Conservation (phyloP, 2,888 invertebrate species). For the Resseliella maxima region DNA sequence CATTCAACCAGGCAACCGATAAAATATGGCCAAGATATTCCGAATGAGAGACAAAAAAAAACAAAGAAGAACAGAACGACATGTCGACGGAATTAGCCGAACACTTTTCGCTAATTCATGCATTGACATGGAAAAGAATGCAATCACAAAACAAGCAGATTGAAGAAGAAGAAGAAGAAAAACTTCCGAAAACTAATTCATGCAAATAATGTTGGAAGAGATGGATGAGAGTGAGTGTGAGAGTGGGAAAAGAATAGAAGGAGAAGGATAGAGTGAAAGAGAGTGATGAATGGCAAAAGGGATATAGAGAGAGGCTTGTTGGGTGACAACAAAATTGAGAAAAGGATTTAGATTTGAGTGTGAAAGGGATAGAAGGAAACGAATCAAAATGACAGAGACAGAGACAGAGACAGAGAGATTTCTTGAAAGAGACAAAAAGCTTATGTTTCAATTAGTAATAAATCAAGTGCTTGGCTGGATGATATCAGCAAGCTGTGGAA, state of each 20-base stretch:
- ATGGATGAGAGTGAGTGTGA: neutral
- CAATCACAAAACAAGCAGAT: no score
- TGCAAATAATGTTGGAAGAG: neutral
- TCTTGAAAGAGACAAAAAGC: neutral
- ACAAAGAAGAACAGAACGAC: neutral
- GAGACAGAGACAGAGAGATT: neutral
- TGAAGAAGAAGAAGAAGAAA: neutral
- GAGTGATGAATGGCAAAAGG: no score
- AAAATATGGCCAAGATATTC: conserved; percentile 40
- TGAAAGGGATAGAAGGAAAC: no score
- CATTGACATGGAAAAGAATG: neutral
- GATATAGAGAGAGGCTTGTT: no score
- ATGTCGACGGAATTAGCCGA: neutral
- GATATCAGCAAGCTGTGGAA: conserved; percentile 13
- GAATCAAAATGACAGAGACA: neutral
- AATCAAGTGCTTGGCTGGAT: conserved; percentile 26
- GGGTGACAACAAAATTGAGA: no score
- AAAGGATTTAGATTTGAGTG: no score
- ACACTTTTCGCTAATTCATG: neutral
- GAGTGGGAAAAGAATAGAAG: no score
- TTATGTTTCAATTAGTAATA: conserved; percentile 51
- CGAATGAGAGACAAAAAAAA: neutral
- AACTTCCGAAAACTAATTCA: conserved; percentile 4
- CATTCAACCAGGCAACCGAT: neutral
- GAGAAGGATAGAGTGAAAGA: no score